Conservation (phyloP, 2,888 invertebrate species). For the Scaeva pyrastri region DNA sequence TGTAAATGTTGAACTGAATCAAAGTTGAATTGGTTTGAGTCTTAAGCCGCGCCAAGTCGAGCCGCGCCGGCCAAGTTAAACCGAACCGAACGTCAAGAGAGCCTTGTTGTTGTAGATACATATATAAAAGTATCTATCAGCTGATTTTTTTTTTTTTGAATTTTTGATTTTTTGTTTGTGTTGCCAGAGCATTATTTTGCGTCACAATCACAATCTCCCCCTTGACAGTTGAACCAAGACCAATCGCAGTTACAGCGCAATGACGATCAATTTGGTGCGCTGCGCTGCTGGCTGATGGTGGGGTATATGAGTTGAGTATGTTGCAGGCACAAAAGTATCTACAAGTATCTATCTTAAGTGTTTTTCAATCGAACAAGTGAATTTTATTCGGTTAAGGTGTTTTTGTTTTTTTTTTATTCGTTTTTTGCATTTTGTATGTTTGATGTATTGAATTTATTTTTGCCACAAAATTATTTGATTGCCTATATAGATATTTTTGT, state of each 20-base stretch:
- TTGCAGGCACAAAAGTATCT: neutral
- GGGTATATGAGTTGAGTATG: neutral
- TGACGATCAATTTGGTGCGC: neutral
- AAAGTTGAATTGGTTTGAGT: slow-evolving; percentile 65
- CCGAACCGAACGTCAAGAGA: slow-evolving; percentile 5
- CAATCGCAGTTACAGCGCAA: neutral
- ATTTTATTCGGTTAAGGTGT: slow-evolving; percentile 68
- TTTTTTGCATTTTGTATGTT: slow-evolving; percentile 4
- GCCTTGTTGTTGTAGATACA: slow-evolving; percentile 27
- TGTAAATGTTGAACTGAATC: slow-evolving; percentile 74
- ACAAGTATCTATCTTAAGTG: slow-evolving; percentile 31
- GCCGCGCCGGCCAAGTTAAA: slow-evolving; percentile 42
- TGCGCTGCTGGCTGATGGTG: neutral
- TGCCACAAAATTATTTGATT: slow-evolving; percentile 39
- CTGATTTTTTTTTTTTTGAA: slow-evolving; percentile 28
- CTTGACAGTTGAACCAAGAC: slow-evolving; percentile 42
- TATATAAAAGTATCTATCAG: slow-evolving; percentile 49
- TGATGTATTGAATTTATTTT: slow-evolving; percentile 57
- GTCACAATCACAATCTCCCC: slow-evolving; percentile 55
- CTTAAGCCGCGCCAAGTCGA: slow-evolving; percentile 67
- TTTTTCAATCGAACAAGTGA: slow-evolving; percentile 69
- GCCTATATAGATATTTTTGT: slow-evolving; percentile 10
- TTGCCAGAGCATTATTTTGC: slow-evolving; percentile 52
- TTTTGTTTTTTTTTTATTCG: slow-evolving; percentile 42
- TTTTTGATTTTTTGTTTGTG: neutral